Conservation (phyloP, 2,888 invertebrate genomes). For the Acronicta psi region DNA sequence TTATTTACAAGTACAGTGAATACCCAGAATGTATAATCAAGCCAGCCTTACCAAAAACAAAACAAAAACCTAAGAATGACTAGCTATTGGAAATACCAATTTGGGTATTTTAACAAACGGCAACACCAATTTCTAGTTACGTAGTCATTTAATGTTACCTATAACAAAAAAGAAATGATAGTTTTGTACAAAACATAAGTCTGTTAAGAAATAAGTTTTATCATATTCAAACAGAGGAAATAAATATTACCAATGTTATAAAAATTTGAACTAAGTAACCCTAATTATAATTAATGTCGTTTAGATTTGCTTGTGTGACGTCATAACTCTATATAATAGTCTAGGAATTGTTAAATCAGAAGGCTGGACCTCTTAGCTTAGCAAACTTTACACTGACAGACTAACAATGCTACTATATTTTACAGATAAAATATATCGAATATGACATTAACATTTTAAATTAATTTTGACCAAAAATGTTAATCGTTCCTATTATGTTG, state of each 20-base stretch:
- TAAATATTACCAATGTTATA: too few species aligned
- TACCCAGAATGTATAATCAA: not conserved
- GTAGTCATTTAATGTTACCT: slow-evolving; percentile 3
- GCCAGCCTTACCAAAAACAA: not conserved
- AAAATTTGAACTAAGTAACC: too few species aligned
- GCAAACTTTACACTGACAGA: too few species aligned
- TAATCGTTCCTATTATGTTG: slow-evolving; percentile 70
- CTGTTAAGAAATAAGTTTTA: not conserved
- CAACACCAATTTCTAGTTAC: not conserved
- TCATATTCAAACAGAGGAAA: too few species aligned
- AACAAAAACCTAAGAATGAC: not conserved
- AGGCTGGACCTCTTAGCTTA: too few species aligned
- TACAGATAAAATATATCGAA: slow-evolving; percentile 18
- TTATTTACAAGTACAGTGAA: too few species aligned
- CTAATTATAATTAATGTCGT: too few species aligned
- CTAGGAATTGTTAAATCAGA: too few species aligned
- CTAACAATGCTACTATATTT: not conserved
- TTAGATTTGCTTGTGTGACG: too few species aligned
- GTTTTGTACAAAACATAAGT: not conserved
- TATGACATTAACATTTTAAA: slow-evolving; percentile 19
- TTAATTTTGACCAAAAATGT: slow-evolving; percentile 34
- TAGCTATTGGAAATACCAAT: not conserved
- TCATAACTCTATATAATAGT: too few species aligned
- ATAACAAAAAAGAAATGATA: not conserved
- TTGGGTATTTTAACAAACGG: not conserved